phyloP scores from a whole-genome alignment of 1,140 invertebrate genomes.

The Zaprionus gabonicus region DNA sequence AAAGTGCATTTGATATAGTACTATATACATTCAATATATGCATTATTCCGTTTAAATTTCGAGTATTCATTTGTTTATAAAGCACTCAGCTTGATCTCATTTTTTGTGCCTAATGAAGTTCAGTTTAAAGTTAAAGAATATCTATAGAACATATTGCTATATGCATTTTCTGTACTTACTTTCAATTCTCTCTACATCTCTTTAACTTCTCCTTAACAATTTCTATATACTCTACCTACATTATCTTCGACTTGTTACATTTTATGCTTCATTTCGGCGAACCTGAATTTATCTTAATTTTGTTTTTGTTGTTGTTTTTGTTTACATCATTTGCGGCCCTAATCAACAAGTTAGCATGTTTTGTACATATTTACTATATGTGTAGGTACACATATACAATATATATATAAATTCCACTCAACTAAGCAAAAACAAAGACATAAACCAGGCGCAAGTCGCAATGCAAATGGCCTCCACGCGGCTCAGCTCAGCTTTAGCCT shows the following conservation, averaged over 20 bases:
- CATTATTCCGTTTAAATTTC: no score
- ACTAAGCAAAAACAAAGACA: constrained; percentile 71
- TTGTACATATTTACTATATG: constrained; percentile 9
- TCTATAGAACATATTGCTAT: no score
- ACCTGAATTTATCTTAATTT: constrained; percentile 23
- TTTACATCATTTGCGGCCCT: constrained; percentile 22
- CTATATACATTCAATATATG: no score
- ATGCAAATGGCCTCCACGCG: constrained; percentile 50
- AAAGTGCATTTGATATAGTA: no score
- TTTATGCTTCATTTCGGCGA: neutral
- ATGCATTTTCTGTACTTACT: no score
- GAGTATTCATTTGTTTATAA: no score
- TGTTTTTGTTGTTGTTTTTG: constrained; percentile 42
- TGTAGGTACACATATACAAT: constrained; percentile 22
- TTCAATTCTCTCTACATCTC: no score
- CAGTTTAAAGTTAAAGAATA: no score
- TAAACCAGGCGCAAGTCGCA: constrained; percentile 68
- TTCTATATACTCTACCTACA: neutral
- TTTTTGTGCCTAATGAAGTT: no score
- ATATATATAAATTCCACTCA: constrained; percentile 46
- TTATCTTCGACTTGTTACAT: neutral
- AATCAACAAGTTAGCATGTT: constrained; percentile 49
- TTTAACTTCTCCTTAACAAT: no score
- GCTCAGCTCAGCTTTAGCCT: constrained; percentile 24
- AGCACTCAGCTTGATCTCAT: no score